Base-by-base conservation (phyloP, 2,797 vertebrate genomes). In the Epinephelus coioides region DNA sequence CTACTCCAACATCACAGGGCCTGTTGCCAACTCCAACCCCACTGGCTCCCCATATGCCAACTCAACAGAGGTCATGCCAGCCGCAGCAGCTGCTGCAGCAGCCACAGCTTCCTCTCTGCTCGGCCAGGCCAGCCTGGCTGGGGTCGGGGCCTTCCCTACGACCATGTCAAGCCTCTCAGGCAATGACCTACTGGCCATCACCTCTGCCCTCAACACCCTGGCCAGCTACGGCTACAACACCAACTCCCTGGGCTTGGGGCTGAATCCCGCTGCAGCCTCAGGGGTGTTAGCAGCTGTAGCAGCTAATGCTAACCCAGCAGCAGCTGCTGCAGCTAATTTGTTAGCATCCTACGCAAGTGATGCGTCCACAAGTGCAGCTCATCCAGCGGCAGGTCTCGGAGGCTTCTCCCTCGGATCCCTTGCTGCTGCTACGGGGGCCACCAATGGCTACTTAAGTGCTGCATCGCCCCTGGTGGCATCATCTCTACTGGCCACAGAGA, bases 161-260 rank as follows among this genome's bases (percentile, higher is more conserved):
- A 95, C 97, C 46, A 96, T 97, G 95, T 96, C 96, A 38, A 97
- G 96, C 76, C 96, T 98, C 91, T 97, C 97, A 4, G 97, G 97
- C 91, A 97, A 97, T 53, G 97, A 98, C 88, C 96, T 98, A 81
- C 94, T 98, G 89, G 94, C 97, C 95, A 98, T 98, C 92, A 97
- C 96, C 65, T 98, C 97, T 0, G 97, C 97, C 69, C 97, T 98
- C 85, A 98, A 98, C 95, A 98, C 97, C 21, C 91, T 98, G 93
- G 97, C 97, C 84, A 98, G 97, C 92, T 98, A 98, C 3, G 97
- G 97, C 90, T 98, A 98, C 95, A 97, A 97, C 93, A 97, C 97
- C 95, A 97, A 97, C 95, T 97, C 97, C 85, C 92, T 97, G 79
- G 97, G 97, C 73, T 93, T 98, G 60, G 97, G 97, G 46, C 96